A percentile compares a stretch with the other conserved stretches of the same genome.
phyloP scores from a whole-genome alignment of 2,888 invertebrate genomes.

The Pristionchus mayeri region DNA sequence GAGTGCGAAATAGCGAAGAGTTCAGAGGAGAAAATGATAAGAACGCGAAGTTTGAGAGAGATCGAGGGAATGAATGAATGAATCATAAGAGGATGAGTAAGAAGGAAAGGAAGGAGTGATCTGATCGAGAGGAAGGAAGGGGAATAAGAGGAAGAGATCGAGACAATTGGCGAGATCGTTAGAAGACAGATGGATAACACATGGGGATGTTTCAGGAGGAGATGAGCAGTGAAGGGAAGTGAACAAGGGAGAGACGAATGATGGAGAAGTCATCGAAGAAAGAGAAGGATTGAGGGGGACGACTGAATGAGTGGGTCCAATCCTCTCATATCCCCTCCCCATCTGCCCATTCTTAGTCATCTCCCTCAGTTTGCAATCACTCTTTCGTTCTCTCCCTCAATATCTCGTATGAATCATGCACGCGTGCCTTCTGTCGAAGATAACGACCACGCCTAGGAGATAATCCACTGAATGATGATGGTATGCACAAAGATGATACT shows the following conservation, averaged over 20 bases:
- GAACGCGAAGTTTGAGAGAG: slow-evolving; percentile 5
- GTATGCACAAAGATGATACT: neutral
- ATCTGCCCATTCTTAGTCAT: slow-evolving; percentile 33
- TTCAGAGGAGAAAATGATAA: neutral
- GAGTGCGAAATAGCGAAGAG: neutral
- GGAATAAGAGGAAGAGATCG: too few relatives aligned
- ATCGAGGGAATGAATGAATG: slow-evolving; percentile 29
- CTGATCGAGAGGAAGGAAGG: neutral
- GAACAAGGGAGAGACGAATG: too few relatives aligned
- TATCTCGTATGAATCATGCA: neutral
- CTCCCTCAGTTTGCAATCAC: slow-evolving; percentile 13
- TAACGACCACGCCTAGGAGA: neutral
- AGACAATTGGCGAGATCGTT: neutral
- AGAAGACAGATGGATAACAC: too few relatives aligned
- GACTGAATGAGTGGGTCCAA: too few relatives aligned
- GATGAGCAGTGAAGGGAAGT: too few relatives aligned
- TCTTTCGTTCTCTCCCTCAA: neutral
- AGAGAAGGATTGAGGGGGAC: too few relatives aligned
- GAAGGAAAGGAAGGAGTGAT: neutral
- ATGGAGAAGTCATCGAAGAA: too few relatives aligned
- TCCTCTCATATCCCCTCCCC: neutral
- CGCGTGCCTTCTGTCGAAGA: neutral
- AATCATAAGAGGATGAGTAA: slow-evolving; percentile 14
- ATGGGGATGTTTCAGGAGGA: too few relatives aligned
- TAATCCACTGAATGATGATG: neutral